Conservation (phyloP, 1,140 invertebrate genomes). For the Bombus pascuorum region DNA sequence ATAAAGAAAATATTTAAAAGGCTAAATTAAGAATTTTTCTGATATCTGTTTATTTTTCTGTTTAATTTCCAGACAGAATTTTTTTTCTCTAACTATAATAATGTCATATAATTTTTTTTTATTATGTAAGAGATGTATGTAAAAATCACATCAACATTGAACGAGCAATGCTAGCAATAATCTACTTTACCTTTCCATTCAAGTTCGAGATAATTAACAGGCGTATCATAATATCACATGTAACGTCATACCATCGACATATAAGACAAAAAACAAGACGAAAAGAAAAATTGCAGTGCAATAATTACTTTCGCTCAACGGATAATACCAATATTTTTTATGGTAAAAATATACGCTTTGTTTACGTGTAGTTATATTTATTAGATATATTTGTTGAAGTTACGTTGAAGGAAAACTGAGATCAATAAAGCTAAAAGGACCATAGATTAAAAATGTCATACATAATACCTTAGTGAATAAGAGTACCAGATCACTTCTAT, state of each 20-base stretch:
- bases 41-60: too few relatives aligned
- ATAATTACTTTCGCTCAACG: neutral
- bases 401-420: neutral
- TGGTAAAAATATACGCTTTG: neutral
- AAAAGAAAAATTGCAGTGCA: neutral
- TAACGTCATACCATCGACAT: neutral
- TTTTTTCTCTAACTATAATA: too few relatives aligned
- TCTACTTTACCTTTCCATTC: neutral
- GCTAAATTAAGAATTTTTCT: too few relatives aligned
- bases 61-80: too few relatives aligned
- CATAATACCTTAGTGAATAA: neutral
- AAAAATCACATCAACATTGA: neutral
- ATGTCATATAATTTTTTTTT: neutral
- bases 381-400: neutral
- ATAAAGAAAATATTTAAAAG: too few relatives aligned
- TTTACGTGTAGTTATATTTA: neutral
- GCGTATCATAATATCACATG: neutral
- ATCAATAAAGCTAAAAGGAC: neutral
- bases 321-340: neutral
- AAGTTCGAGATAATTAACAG: neutral
- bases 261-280: neutral
- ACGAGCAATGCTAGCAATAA: neutral
- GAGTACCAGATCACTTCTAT: neutral
- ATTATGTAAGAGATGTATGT: too few relatives aligned
- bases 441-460: neutral